phyloP scores from a whole-genome alignment of 2,113 vertebrate species.

The Cranoglanis bouderius region DNA sequence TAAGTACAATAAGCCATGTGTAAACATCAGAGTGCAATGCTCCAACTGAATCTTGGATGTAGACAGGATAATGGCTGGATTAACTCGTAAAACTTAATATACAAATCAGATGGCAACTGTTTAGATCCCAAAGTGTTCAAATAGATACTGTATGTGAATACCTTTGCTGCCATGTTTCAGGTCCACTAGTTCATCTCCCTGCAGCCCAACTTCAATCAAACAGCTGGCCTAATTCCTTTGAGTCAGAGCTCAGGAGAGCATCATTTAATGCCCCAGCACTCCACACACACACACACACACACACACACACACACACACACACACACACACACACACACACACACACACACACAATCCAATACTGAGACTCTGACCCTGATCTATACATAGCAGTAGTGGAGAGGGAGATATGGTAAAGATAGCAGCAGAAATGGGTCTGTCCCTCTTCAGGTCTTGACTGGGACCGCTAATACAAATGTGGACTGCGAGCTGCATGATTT shows the following conservation, averaged over 20 bases:
- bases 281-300: slow-evolving; percentile 3
- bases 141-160: not conserved
- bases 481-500: not conserved
- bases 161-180: slow-evolving; percentile 15
- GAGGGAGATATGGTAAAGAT: slow-evolving; percentile 62
- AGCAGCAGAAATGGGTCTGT: slow-evolving; percentile 71
- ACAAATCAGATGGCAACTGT: not conserved
- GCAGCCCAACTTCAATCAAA: slow-evolving; percentile 27
- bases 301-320: slow-evolving; percentile 15
- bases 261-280: slow-evolving; percentile 10
- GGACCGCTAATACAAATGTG: slow-evolving; percentile 35
- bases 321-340: slow-evolving; percentile 32
- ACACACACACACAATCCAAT: slow-evolving; percentile 33
- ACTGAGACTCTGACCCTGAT: slow-evolving; percentile 49
- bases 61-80: not conserved
- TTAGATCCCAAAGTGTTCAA: not conserved
- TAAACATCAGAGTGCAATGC: not conserved
- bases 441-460: slow-evolving; percentile 59
- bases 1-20: not conserved
- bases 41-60: not conserved
- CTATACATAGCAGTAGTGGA: slow-evolving; percentile 69
- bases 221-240: slow-evolving; percentile 34
- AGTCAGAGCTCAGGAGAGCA: slow-evolving; percentile 40
- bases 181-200: not conserved
- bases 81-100: not conserved